Base-by-base conservation (phyloP, 2,888 invertebrate genomes). In the Cybosia mesomella region DNA sequence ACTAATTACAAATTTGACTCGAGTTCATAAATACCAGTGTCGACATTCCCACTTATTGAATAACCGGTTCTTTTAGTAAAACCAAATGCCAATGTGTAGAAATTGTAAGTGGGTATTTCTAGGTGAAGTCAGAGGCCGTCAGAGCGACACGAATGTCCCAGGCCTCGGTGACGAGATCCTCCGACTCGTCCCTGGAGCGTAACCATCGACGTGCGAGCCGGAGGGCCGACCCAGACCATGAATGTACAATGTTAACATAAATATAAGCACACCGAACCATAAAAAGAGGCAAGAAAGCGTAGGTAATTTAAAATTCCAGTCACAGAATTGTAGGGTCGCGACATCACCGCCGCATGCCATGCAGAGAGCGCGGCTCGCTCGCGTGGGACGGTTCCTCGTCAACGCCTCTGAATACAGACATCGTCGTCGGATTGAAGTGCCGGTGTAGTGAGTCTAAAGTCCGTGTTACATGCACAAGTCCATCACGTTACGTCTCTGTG, bases 251-350 rank as follows among this genome's bases (percentile, higher is more conserved):
- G 79, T 85, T 79, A 88, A 91, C 89, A 91, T 87, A 86, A 87
- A 91, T 87, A 85, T 79, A 92, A 93, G 93, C 94, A 94, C 95
- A 95, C 92, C 90, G 92, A 95, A 92, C 92, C 93, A 92, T 92
- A 89, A 88, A 91, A 90, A 89, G 84, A 91, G 91, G 92, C 91
- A 88, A 89, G 87, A 90, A 92, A 93, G 92, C 93, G 87, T 87
- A 92, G 91, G 91, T 92, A 89, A 87, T 87, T 91, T 88, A 90
- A 93, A 93, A 92, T 89, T 89, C 90, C 92, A 94, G 93, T 94
- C 93, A 93, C 94, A 94, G 92, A 87, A 70, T 74, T 73, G 71
- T 76, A 73, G 74, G 69, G 65, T 69, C 53, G 78, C 71, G 79
- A 75, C 72, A 81, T 72, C 76, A 66, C 69, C 63, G 70, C 70